Conservation (phyloP, 2,113 vertebrate species). For the Parotia lawesii region DNA sequence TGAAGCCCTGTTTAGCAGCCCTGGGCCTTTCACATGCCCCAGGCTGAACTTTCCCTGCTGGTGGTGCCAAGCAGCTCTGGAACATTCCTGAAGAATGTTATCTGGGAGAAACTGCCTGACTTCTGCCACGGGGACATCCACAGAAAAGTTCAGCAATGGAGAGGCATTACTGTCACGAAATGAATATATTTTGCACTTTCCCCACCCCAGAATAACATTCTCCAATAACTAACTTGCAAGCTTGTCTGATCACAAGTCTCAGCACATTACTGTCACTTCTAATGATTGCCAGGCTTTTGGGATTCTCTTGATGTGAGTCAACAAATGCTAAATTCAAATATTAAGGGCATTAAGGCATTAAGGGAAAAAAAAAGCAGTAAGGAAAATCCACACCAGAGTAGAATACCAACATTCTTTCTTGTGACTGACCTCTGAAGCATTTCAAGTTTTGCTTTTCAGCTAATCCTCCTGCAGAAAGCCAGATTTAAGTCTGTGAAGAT, state of each 20-base stretch:
- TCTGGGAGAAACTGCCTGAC: neutral
- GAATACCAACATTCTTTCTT: neutral
- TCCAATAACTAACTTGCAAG: neutral
- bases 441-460: neutral
- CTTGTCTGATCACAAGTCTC: neutral
- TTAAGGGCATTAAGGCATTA: neutral
- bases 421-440: neutral
- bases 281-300: neutral
- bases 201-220: neutral
- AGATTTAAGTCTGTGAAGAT: neutral
- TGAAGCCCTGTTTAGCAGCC: neutral
- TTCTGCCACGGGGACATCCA: neutral
- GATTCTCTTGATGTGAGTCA: neutral
- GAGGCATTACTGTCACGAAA: neutral
- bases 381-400: neutral
- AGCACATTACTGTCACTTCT: neutral
- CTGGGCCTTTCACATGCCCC: conserved; percentile 5
- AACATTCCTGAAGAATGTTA: neutral
- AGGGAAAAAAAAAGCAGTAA: neutral
- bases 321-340: neutral
- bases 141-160: neutral
- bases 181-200: neutral
- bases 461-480: neutral
- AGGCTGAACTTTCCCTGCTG: neutral
- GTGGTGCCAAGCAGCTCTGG: neutral